These are phyloP conservation scores for Lasioglossum vierecki DNA, from an alignment of 2,888 invertebrate species.

Conservation along the genomic window DNA sequence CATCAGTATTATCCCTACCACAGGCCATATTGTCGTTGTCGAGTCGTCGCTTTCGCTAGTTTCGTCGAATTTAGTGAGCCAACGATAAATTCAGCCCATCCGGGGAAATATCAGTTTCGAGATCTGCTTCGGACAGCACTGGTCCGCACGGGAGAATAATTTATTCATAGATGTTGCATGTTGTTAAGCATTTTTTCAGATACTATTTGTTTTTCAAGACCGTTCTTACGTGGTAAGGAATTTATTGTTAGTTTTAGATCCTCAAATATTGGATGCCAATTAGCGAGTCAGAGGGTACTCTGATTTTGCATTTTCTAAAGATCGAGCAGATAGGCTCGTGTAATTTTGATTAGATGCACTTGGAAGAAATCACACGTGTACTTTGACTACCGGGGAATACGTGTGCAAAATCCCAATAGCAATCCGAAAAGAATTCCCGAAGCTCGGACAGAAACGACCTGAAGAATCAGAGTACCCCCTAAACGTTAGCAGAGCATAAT, in stretches of 20 bases:
- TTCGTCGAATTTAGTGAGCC: background rate
- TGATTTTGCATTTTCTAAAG: no score
- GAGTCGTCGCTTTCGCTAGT: background rate
- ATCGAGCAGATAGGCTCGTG: no score
- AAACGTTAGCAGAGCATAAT: background rate
- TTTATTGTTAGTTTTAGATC: constrained; percentile 38
- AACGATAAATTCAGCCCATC: background rate
- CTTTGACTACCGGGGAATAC: no score
- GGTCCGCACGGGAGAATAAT: background rate
- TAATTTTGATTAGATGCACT: no score
- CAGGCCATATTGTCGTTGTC: background rate
- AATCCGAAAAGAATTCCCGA: no score
- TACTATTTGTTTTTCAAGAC: background rate
- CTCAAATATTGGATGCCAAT: background rate
- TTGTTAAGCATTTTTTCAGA: constrained; percentile 7
- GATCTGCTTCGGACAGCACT: background rate
- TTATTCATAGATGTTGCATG: background rate
- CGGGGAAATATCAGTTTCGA: background rate
- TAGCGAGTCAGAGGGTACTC: background rate
- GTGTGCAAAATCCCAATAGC: no score
- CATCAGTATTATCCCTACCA: background rate
- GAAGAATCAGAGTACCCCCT: background rate
- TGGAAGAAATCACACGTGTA: no score
- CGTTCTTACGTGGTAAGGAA: constrained; percentile 6
- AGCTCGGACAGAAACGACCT: no score